Conservation (phyloP, 35 echinoderm and acorn worm genomes). For the Lytechinus pictus region DNA sequence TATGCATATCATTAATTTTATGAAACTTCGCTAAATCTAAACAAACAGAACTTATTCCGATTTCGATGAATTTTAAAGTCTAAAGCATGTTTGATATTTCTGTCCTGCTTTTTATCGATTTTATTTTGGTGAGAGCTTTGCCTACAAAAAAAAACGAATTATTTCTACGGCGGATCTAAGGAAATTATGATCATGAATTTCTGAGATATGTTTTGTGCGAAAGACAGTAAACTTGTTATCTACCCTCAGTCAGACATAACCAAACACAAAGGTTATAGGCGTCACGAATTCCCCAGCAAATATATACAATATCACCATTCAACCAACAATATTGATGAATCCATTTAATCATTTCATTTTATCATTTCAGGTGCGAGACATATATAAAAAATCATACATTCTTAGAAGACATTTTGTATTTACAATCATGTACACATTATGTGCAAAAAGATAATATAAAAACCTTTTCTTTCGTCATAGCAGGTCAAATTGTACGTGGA, state of each 20-base stretch:
- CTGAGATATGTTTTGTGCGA: neutral
- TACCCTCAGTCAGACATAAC: neutral
- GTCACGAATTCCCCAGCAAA: neutral
- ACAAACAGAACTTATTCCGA: too few relatives aligned
- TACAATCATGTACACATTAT: conserved; percentile 25
- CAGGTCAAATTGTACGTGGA: conserved; percentile 6
- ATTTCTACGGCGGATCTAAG: too few relatives aligned
- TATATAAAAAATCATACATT: conserved; percentile 11
- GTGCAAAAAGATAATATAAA: conserved; percentile 47
- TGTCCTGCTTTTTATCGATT: neutral
- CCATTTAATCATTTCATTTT: neutral
- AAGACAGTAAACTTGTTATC: neutral
- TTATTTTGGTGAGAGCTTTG: neutral
- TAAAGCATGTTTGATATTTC: too few relatives aligned
- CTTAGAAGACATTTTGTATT: neutral
- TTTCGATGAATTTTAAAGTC: too few relatives aligned
- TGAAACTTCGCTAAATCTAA: too few relatives aligned
- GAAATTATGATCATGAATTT: neutral
- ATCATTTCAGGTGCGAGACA: neutral
- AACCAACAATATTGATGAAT: neutral
- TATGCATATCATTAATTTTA: too few relatives aligned
- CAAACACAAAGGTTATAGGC: neutral
- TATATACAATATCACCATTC: neutral
- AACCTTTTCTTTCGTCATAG: neutral
- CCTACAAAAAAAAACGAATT: too few relatives aligned